Percentiles rank a stretch among this genome's conserved stretches.
Conservation (phyloP, 2,113 vertebrate genomes). For the Pleuronectes platessa region DNA sequence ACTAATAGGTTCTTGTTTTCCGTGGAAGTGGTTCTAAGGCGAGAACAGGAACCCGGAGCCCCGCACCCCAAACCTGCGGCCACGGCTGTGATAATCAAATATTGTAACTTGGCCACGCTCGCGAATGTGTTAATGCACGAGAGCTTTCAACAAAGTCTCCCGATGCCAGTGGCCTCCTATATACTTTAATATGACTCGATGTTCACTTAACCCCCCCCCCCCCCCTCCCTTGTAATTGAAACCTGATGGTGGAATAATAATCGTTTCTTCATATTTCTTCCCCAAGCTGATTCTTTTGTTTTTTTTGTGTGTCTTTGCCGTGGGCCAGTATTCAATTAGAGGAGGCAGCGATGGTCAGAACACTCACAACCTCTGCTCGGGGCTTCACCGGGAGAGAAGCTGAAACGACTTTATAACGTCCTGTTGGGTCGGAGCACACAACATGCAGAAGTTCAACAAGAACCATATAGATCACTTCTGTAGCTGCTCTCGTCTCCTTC, state of each 20-base stretch:
- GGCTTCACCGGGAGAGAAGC: constrained; percentile 27
- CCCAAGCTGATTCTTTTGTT: constrained; percentile 60
- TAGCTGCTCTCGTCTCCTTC: constrained; percentile 20
- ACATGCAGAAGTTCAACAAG: constrained; percentile 36
- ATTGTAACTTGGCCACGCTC: constrained; percentile 70
- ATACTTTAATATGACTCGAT: constrained; percentile 80
- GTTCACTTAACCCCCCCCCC: constrained; percentile 72
- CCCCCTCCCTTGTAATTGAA: constrained; percentile 70
- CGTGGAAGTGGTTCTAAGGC: constrained; percentile 63
- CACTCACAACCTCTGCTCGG: constrained; percentile 9
- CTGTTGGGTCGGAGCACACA: constrained; percentile 20
- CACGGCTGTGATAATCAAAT: constrained; percentile 72
- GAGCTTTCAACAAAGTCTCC: constrained; percentile 78
- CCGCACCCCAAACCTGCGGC: constrained; percentile 67
- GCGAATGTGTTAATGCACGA: constrained; percentile 73
- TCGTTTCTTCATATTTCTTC: constrained; percentile 59
- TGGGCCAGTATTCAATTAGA: constrained; percentile 60
- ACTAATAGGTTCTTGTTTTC: constrained; percentile 66
- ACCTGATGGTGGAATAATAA: constrained; percentile 79
- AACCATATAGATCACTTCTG: constrained; percentile 29
- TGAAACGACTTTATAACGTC: constrained; percentile 36
- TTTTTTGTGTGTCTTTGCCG: constrained; percentile 54
- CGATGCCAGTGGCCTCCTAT: constrained; percentile 73
- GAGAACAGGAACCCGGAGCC: constrained; percentile 50
- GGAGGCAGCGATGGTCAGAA: constrained; percentile 42